Conservation (phyloP, 1,140 invertebrate species). For the Scaptomyza pallida region DNA sequence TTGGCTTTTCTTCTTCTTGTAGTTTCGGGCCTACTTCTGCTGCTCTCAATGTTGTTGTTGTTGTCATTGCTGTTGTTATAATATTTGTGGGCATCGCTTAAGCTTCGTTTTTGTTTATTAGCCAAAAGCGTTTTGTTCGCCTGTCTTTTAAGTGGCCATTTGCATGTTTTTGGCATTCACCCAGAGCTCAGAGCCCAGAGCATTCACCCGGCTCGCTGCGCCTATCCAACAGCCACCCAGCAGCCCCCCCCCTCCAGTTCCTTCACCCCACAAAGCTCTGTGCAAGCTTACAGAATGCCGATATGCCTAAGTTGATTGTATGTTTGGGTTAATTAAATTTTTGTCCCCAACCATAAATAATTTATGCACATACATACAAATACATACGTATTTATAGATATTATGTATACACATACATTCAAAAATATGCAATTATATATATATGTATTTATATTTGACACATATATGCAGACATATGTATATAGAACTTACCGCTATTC, state of each 20-base stretch:
- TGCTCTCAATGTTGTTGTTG: constrained; percentile 4
- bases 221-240: neutral
- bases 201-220: neutral
- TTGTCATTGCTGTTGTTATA: constrained; percentile 12
- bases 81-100: constrained; percentile 42
- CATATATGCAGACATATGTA: too few species aligned
- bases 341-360: constrained; percentile 46
- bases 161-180: constrained; percentile 67
- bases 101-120: constrained; percentile 70
- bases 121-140: constrained; percentile 60
- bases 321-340: constrained; percentile 73
- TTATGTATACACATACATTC: neutral
- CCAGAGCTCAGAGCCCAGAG: neutral
- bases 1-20: too few species aligned
- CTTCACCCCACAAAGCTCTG: constrained; percentile 32
- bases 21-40: too few species aligned
- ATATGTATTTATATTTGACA: neutral
- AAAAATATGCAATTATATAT: constrained; percentile 8
- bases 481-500: constrained; percentile 24
- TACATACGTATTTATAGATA: neutral
- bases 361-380: constrained; percentile 4
- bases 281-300: constrained; percentile 21
- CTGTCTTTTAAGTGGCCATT: constrained; percentile 75
- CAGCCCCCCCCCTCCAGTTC: neutral
- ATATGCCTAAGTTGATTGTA: constrained; percentile 44